Evolutionary conservation across 2,113 vertebrate species (phyloP).

Genomic region (Verasper variegatus): DNA sequence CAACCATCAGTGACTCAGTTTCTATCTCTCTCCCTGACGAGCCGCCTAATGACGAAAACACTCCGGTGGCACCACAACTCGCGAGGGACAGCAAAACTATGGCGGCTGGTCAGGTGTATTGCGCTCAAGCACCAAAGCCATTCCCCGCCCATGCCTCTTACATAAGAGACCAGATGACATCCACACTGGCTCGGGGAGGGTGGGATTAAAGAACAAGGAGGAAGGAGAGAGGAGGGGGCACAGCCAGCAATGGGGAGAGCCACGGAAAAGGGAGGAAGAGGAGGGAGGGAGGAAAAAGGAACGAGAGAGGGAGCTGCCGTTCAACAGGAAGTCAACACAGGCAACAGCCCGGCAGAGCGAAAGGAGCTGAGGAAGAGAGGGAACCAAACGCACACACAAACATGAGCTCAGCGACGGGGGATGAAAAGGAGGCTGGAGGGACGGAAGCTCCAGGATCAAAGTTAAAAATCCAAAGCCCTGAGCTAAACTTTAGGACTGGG

Average conservation of each 20-base stretch:
- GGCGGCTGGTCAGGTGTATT: conserved; percentile 38
- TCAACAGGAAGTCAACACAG: conserved; percentile 70
- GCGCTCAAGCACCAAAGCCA: conserved; percentile 47
- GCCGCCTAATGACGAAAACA: conserved; percentile 25
- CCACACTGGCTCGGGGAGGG: conserved; percentile 59
- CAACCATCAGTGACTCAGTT: conserved; percentile 59
- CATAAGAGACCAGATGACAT: conserved; percentile 78
- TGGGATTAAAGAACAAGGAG: conserved; percentile 67
- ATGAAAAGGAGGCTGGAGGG: no score
- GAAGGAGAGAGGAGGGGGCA: conserved; percentile 40
- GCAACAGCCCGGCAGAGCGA: conserved; percentile 6
- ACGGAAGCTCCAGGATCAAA: neutral
- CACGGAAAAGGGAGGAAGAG: conserved; percentile 14
- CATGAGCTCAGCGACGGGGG: neutral
- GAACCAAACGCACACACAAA: conserved; percentile 8
- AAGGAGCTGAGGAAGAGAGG: neutral
- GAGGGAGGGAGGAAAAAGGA: conserved; percentile 37
- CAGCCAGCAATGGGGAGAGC: conserved; percentile 65
- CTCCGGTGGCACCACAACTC: conserved; percentile 17
- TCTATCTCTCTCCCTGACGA: conserved; percentile 2
- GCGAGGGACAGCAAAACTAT: conserved; percentile 13
- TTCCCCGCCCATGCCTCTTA: conserved; percentile 65
- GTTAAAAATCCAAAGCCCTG: no score
- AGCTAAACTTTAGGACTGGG: no score
- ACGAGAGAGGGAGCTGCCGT: conserved; percentile 44